Conservation (phyloP, 2,888 invertebrate genomes). For the Thera obeliscata region DNA sequence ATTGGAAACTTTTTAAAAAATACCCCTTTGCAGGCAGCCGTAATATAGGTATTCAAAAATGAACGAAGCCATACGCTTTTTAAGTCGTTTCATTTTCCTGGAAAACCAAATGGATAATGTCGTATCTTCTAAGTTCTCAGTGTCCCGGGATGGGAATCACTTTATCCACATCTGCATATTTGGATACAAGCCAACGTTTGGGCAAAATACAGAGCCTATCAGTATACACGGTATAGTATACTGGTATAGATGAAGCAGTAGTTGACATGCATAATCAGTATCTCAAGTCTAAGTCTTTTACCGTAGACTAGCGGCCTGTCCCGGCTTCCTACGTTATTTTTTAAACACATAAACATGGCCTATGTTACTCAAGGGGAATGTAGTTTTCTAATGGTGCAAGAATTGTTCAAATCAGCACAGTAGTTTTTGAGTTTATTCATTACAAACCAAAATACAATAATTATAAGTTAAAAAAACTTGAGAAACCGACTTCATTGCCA, state of each 20-base stretch:
- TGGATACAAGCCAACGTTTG: conserved; percentile 53
- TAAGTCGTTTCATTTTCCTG: conserved; percentile 46
- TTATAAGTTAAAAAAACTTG: no score
- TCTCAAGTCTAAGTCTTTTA: not conserved
- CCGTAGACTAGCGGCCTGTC: no score
- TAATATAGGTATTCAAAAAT: not conserved
- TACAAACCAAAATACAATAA: no score
- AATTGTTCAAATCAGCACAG: no score
- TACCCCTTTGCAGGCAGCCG: no score
- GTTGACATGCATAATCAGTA: not conserved
- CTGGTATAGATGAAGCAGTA: not conserved
- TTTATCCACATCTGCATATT: conserved; percentile 61
- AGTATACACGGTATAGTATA: not conserved
- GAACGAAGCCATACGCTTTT: conserved; percentile 1
- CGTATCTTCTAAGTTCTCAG: conserved; percentile 55
- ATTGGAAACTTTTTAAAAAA: no score
- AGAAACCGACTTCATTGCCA: no score
- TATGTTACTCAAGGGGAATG: no score
- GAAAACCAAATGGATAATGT: conserved; percentile 45
- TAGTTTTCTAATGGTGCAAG: no score
- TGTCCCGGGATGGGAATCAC: conserved; percentile 58
- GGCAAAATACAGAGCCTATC: conserved; percentile 14
- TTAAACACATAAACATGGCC: no score
- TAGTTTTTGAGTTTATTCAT: no score
- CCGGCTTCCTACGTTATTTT: no score